Evolutionary conservation across 1,140 invertebrate species (phyloP), one percentile per base, ranked within the genome.

Genomic region (Trichonephila inaurata): DNA sequence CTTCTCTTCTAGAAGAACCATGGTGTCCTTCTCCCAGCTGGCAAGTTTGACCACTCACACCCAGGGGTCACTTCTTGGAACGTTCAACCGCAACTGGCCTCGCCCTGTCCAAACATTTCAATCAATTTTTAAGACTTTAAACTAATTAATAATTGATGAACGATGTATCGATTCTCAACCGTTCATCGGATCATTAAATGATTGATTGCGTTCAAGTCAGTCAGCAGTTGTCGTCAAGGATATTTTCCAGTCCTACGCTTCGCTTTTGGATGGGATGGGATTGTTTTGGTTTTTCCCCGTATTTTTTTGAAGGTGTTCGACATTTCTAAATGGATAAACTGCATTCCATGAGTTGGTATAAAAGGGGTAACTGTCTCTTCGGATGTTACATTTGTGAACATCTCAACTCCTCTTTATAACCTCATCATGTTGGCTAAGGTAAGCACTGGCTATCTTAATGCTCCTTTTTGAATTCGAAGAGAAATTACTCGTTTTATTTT

Each of bases 121-220:
- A 18, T 16, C 28, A 77, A 14, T 24, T 77, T 77, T 18, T 40
- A 4, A 40, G 72, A 28, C 18, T 77, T 40, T 77, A 77, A 77
- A 33, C 28, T 77, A 77, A 77, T 77, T 77, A 77, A 77, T 77
- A 77, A 77, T 77, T 77, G 72, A 77, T 77, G 72, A 77, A 77
- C 24, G 72, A 77, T 21, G 21, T 18, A 19, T 64, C 24, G 72
- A 77, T 33, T 77, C 72, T 28, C 3, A 18, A 16, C 72, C 18
- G 16, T 18, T 77, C 72, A 77, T 33, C 28, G 28, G 72, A 77
- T 77, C 72, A 14, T 12, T 77, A 8, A 16, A 77, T 77, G 72
- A 77, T 77, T 77, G 72, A 77, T 77, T 77, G 28, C 28, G 14
- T 14, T 33, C 16, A 77, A 77, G 14, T 18, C 72, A 40, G 72